Evolutionary conservation across 2,888 invertebrate genomes (phyloP).

Genomic region (Tipula lateralis): DNA sequence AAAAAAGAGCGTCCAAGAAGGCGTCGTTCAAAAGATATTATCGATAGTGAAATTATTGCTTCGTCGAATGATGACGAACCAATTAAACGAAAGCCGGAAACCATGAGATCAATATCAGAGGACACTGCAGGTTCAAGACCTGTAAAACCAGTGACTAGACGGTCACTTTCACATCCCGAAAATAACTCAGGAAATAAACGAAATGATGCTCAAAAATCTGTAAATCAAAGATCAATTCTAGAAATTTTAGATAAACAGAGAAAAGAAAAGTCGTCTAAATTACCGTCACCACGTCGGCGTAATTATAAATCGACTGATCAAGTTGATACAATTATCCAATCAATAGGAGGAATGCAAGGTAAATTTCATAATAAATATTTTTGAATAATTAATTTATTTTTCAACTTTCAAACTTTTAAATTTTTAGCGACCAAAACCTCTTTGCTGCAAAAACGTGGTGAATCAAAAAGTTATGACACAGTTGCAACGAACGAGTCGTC

Average conservation of each 20-base stretch:
- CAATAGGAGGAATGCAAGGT: not conserved
- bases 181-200: slow-evolving; percentile 41
- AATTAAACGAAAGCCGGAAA: slow-evolving; percentile 43
- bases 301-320: slow-evolving; percentile 41
- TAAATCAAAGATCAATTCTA: slow-evolving; percentile 45
- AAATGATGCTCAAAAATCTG: slow-evolving; percentile 44
- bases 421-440: slow-evolving; percentile 14
- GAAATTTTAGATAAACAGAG: slow-evolving; percentile 45
- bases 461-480: slow-evolving; percentile 34
- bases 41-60: slow-evolving; percentile 33
- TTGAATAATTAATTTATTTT: not conserved
- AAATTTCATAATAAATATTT: not conserved
- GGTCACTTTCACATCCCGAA: slow-evolving; percentile 48
- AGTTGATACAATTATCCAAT: slow-evolving; percentile 37
- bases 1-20: slow-evolving; percentile 36
- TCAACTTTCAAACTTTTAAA: not conserved
- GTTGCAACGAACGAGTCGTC: slow-evolving; percentile 27
- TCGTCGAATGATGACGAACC: slow-evolving; percentile 35
- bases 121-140: slow-evolving; percentile 44
- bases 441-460: slow-evolving; percentile 31
- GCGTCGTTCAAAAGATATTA: slow-evolving; percentile 35
- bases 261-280: slow-evolving; percentile 39
- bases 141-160: slow-evolving; percentile 44
- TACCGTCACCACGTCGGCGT: slow-evolving; percentile 42
- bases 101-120: slow-evolving; percentile 48